These are phyloP conservation scores for Chiloscyllium plagiosum DNA, from an alignment of 2,113 vertebrate genomes.

Conservation along the genomic window DNA sequence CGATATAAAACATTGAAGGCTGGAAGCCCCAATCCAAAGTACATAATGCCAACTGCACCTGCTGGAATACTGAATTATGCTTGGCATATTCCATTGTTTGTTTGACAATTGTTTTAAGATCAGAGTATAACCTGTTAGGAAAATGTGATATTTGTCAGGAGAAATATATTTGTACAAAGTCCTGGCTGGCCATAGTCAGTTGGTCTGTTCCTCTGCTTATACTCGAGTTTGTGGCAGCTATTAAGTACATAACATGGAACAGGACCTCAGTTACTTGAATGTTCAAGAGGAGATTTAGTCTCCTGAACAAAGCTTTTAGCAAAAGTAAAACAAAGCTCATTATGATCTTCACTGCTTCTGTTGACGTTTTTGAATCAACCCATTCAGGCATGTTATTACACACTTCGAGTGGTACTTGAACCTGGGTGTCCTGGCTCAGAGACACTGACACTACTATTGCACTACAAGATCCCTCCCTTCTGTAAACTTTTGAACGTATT, in stretches of 20 bases:
- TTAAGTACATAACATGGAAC: no score
- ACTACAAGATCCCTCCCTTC: neutral
- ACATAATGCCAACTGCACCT: neutral
- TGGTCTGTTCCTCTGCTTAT: no score
- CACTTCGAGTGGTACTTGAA: no score
- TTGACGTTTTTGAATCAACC: neutral
- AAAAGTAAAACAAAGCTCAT: neutral
- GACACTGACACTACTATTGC: no score
- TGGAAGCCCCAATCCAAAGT: neutral
- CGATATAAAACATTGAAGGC: neutral
- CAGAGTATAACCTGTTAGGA: neutral
- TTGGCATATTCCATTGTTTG: neutral
- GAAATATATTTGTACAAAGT: no score
- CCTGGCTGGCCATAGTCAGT: no score
- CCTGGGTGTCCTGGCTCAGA: no score
- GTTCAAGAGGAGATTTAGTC: neutral
- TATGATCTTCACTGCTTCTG: neutral
- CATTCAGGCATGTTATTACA: no score
- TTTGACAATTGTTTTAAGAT: neutral
- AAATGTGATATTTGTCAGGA: neutral
- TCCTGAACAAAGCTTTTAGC: neutral
- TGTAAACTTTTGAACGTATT: neutral
- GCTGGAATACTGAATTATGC: neutral
- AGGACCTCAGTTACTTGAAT: neutral
- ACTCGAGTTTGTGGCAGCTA: no score